Base-by-base conservation (phyloP, 2,113 vertebrate genomes). In the Ammodytes dubius region DNA sequence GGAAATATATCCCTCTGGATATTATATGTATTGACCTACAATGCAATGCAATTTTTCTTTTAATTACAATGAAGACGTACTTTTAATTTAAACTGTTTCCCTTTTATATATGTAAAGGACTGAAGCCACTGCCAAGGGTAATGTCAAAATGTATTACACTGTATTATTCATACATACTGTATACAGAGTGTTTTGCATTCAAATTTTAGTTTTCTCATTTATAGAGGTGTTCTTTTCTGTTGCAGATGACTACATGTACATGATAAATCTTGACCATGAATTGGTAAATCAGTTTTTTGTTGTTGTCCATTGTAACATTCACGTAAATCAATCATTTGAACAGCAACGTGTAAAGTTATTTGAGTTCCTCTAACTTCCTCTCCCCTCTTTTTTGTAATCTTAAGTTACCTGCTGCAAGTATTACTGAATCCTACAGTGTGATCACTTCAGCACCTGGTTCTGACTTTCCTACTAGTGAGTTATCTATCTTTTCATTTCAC, bases 321-420 rank as follows among this genome's bases (percentile, higher is more conserved):
- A 15, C 19, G 12, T 46, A 45, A 58, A 49, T 47, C 14, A 1
- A 59, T 49, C 56, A 19, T 72, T 72, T 8, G 2, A 60, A 49
- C 4, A 46, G 0, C 42, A 15, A 39, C 17, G 5, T 56, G 39
- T 50, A 5, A 53, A 42, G 39, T 27, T 70, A 11, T 17, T 45
- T 58, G 12, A 45, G 5, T 70, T 70, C 19, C 37, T 53, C 42
- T 46, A 42, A 6, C 53, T 45, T 46, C 12, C 19, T 54, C 10
- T 43, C 17, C 2, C 17, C 1, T 58, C 15, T 42, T 42, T 14
- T 17, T 37, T 52, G 0, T 60, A 5, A 19, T 40, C 4, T 5
- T 15, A 66, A 86, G 84, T 19, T 59, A 27, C 40, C 79, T 65
- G 45, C 79, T 65, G 45, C 14, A 65, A 47, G 8, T 71, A 27